Evolutionary conservation across 1,140 invertebrate genomes (phyloP), one percentile per base, ranked within the genome.

Genomic region (Cepaea nemoralis): DNA sequence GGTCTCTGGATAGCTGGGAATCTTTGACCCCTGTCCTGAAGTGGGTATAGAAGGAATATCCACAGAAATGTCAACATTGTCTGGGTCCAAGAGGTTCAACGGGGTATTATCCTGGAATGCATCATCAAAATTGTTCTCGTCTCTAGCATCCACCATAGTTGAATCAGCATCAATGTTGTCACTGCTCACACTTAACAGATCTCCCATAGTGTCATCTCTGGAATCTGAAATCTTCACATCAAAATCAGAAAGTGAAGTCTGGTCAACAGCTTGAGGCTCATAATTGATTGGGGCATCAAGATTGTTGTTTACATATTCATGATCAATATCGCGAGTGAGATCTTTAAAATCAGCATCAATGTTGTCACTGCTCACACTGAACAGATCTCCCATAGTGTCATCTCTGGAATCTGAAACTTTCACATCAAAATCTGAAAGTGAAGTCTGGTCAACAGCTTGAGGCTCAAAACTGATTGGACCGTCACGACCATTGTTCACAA

Each of bases 1-100:
- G 12, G 89, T 88, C 22, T 79, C 85, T 5, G 87, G 85, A 66
- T 89, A 88, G 70, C 88, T 89, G 10, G 84, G 82, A 0, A 82
- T 81, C 35, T 86, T 86, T 0, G 86, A 86, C 1, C 50, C 81
- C 42, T 80, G 85, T 10, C 85, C 83, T 14, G 86, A 87, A 55
- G 50, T 42, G 22, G 70, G 33, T n/a, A 82, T 83, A 31, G 77
- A 82, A 0, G 77, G 71, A 73, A 81, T 39, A n/a, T 82, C 82
- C 75, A 76, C 24, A 12, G 80, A 80, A n/a, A 69, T 77, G 22
- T 81, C 76, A 24, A 66, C 33, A 39, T 73, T 55, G 16, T n/a
- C 8, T 8, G 81, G 77, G 48, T 48, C 77, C 14, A 81, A 63
- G 0, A 83, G 63, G 37, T 80, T 74, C 39, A 77, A 80, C 19